Evolutionary conservation across 2,888 invertebrate genomes (phyloP).

Genomic region (Apotomis capreana): DNA sequence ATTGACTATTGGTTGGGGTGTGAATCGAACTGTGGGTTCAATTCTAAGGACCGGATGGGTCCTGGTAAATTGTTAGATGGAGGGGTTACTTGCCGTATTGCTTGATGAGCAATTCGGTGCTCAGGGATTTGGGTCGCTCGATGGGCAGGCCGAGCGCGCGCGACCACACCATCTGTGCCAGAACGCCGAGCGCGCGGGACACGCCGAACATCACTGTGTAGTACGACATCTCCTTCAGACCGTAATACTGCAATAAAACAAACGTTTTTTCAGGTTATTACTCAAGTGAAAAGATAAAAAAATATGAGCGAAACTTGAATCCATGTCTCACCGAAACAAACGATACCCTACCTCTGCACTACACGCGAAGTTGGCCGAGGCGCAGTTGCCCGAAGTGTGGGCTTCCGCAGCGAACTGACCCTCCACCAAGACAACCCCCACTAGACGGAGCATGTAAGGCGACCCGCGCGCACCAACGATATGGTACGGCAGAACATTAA

Average conservation of each 20-base stretch:
- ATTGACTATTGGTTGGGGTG: conserved; percentile 59
- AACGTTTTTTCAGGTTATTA: not conserved
- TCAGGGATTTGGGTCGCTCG: conserved; percentile 94
- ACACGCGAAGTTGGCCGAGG: no score
- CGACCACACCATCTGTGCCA: conserved; percentile 93
- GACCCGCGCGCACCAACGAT: no score
- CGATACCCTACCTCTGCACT: no score
- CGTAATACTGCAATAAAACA: conserved; percentile 87
- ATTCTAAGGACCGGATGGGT: conserved; percentile 28
- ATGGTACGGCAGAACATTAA: no score
- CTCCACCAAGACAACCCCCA: no score
- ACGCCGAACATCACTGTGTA: conserved; percentile 97
- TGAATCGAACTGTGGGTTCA: conserved; percentile 56
- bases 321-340: no score
- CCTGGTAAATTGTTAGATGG: conserved; percentile 14
- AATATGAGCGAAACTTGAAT: no score
- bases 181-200: conserved; percentile 92
- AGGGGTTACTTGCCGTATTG: conserved; percentile 69
- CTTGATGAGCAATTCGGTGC: conserved; percentile 84
- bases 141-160: conserved; percentile 93
- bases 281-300: no score
- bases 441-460: no score
- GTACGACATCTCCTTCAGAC: conserved; percentile 95
- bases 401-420: no score
- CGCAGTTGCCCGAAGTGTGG: no score